These are phyloP conservation scores for Notolepis coatsorum DNA, from an alignment of 2,797 vertebrate genomes.

Conservation along the genomic window DNA sequence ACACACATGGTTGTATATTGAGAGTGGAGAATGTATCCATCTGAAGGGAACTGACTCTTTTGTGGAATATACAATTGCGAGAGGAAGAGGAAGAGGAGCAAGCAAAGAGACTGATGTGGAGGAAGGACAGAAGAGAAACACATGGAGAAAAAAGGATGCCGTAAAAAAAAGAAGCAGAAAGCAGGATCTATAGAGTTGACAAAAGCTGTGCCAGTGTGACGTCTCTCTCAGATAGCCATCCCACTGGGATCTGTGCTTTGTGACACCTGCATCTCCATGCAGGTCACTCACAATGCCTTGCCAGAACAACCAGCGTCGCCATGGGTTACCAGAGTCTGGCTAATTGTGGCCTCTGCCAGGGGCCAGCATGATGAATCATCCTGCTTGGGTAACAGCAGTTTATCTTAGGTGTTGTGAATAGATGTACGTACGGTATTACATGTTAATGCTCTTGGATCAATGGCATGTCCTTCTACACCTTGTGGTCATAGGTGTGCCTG, in stretches of 20 bases:
- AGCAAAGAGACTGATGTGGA: not conserved
- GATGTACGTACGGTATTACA: conserved; percentile 13
- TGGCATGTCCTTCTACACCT: conserved; percentile 13
- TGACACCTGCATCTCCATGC: conserved; percentile 25
- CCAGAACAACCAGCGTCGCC: conserved; percentile 22
- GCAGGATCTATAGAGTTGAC: not conserved
- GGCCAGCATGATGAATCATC: conserved; percentile 18
- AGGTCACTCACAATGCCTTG: not conserved
- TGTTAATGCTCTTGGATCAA: conserved; percentile 21
- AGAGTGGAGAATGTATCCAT: too few species aligned
- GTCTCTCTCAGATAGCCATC: conserved; percentile 15
- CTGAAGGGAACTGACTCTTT: too few species aligned
- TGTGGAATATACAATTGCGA: too few species aligned
- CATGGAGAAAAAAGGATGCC: not conserved
- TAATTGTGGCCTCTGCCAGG: conserved; percentile 19
- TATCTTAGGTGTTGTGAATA: conserved; percentile 14
- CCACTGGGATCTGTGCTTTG: conserved; percentile 5
- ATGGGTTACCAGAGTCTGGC: conserved; percentile 1
- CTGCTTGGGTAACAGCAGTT: conserved; percentile 33
- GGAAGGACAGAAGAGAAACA: not conserved
- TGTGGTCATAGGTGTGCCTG: too few species aligned
- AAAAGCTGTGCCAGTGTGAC: conserved; percentile 15
- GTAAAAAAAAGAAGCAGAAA: too few species aligned
- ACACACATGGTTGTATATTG: too few species aligned
- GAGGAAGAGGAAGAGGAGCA: not conserved